Base-by-base conservation (phyloP, 2,797 vertebrate species). In the Rachycentron canadum region DNA sequence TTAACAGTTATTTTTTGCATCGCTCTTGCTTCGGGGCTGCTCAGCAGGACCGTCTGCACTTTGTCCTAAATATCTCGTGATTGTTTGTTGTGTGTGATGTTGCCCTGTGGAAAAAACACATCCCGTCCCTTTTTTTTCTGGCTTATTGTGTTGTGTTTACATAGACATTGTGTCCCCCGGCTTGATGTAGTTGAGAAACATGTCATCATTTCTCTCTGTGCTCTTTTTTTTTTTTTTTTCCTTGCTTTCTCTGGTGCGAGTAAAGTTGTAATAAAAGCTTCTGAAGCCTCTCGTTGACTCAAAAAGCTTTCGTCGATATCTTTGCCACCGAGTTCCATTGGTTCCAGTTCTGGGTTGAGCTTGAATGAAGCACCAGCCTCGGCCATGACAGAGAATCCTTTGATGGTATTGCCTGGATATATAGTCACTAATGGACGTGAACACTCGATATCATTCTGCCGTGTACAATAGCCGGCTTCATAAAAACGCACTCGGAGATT, bases 391-490 rank as follows among this genome's bases (percentile, higher is more conserved):
- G 55, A 69, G 40, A 58, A 52, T 26, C 34, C 26, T 53, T n/a
- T n/a, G 55, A 19, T 10, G 57, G 21, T 45, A 55, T 74, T 12
- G 58, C 76, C 45, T 3, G 45, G 28, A 66, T n/a, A 1, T 49
- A 4, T 21, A 28, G n/a, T n/a, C 25, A 13, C 70, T 80, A 84
- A 80, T 86, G 79, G 84, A 88, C 4, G 34, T 2, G 3, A 57
- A 25, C 26, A 30, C 36, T 72, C 43, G 0, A 2, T 67, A 19
- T 74, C 72, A 14, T 23, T 82, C 43, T 52, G 45, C 79, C 2
- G 19, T 2, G 25, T 4, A 52, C 58, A 73, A 70, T 28, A 65
- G 72, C 40, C 4, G n/a, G 25, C 23, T 62, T 77, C 4, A 21
- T 65, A 41, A 47, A 71, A 56, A 69, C 23, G 52, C 65, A 70